A percentile compares a stretch with the other conserved stretches of the same genome.
Conservation (phyloP, 2,888 invertebrate species). For the Mesorhabditis spiculigera region DNA sequence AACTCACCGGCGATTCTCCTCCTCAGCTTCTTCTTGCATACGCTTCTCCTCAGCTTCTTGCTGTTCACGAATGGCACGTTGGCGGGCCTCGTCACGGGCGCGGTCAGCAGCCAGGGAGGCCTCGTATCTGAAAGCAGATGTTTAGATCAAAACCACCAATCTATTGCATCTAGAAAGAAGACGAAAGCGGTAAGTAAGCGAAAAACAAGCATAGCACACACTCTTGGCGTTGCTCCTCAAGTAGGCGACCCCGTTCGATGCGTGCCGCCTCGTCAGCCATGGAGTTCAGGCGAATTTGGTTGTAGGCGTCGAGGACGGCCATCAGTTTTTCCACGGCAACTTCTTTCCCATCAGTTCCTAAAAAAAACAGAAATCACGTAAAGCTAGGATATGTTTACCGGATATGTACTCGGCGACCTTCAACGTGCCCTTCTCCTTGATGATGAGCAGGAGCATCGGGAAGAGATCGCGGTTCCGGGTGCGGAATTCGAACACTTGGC, state of each 20-base stretch:
- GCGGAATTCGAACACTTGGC: conserved; percentile 19
- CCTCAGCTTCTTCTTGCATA: conserved; percentile 23
- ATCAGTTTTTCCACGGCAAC: conserved; percentile 42
- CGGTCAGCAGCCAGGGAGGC: conserved; percentile 42
- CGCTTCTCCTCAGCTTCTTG: conserved; percentile 24
- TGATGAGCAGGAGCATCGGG: conserved; percentile 44
- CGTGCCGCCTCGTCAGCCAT: conserved; percentile 34
- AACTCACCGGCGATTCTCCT: conserved; percentile 10
- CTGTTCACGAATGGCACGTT: conserved; percentile 29
- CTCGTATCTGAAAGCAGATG: conserved; percentile 26
- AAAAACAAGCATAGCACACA: conserved; percentile 15
- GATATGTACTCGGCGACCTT: conserved; percentile 21
- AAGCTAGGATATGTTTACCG: conserved; percentile 21
- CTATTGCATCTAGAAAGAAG: too few species aligned
- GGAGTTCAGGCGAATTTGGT: conserved; percentile 24
- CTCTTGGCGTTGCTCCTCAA: conserved; percentile 47
- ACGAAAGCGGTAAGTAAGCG: too few species aligned
- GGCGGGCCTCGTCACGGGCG: conserved; percentile 40
- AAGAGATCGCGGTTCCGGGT: conserved; percentile 25
- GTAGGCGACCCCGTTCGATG: conserved; percentile 42
- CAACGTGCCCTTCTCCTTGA: conserved; percentile 31
- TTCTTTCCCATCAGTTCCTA: conserved; percentile 27
- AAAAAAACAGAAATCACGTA: conserved; percentile 7
- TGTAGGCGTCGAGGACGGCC: conserved; percentile 38
- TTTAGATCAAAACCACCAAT: too few species aligned